Percentiles rank a stretch among this genome's conserved stretches.
phyloP scores from a whole-genome alignment of 2,888 invertebrate species.

The Pogonocherus hispidulus region DNA sequence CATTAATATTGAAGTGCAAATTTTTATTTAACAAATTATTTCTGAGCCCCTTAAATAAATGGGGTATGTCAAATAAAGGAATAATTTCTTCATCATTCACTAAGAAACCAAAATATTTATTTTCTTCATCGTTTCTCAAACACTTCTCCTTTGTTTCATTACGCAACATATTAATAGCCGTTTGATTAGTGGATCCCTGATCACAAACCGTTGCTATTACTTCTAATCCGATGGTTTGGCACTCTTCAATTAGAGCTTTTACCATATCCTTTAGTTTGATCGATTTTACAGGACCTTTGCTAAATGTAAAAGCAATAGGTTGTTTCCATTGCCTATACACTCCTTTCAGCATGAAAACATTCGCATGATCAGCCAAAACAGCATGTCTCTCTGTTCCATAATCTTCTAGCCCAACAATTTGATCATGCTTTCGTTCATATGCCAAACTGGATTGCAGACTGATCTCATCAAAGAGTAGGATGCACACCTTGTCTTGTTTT shows the following conservation, averaged over 20 bases:
- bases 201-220: not conserved
- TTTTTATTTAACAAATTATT: not conserved
- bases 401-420: not conserved
- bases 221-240: not conserved
- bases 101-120: not conserved
- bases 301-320: not conserved
- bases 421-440: not conserved
- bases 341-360: slow-evolving; percentile 22
- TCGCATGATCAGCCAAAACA: slow-evolving; percentile 13
- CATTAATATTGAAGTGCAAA: no score
- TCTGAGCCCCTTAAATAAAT: not conserved
- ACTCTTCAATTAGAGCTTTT: not conserved
- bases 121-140: not conserved
- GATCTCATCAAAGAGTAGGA: slow-evolving; percentile 1
- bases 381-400: slow-evolving; percentile 5
- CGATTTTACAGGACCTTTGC: not conserved
- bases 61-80: not conserved
- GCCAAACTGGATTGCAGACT: not conserved
- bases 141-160: not conserved
- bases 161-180: not conserved
- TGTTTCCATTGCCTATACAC: no score
- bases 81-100: not conserved
- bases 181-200: not conserved
- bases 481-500: not conserved
- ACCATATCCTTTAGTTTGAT: not conserved